Evolutionary conservation across 2,888 invertebrate species (phyloP).

Genomic region (Pyrgus malvae): DNA sequence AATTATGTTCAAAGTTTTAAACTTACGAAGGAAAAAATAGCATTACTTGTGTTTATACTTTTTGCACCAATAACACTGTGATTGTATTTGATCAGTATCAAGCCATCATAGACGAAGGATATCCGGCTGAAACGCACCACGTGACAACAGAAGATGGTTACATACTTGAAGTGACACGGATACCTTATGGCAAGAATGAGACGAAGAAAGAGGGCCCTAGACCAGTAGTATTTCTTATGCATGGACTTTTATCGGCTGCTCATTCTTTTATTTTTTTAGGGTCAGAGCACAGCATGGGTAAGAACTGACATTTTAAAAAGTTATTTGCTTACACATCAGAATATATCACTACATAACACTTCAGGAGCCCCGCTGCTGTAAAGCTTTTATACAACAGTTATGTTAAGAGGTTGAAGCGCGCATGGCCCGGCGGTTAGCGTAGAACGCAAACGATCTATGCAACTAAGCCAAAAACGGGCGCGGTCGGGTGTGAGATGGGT

Average conservation of each 20-base stretch:
- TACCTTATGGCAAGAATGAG: conserved; percentile 39
- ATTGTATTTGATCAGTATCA: background rate
- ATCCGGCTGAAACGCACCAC: conserved; percentile 41
- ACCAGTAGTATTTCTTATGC: conserved; percentile 44
- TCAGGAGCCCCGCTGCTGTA: no score
- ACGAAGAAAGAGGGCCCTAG: conserved; percentile 19
- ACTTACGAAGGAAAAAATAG: background rate
- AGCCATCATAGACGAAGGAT: conserved; percentile 36
- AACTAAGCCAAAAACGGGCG: no score
- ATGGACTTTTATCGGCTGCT: conserved; percentile 40
- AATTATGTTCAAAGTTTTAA: no score
- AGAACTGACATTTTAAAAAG: conserved; percentile 11
- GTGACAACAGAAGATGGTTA: conserved; percentile 46
- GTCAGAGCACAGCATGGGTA: conserved; percentile 40
- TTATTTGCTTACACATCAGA: background rate
- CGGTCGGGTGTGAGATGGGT: no score
- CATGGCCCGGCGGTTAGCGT: no score
- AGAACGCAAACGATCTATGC: no score
- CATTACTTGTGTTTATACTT: background rate
- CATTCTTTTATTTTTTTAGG: conserved; percentile 36
- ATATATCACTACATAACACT: no score
- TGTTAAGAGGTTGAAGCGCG: no score
- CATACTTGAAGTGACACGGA: conserved; percentile 45
- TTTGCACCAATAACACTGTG: no score
- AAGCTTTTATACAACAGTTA: no score